phyloP scores from a whole-genome alignment of 1,140 invertebrate species.

The Aphaenogaster floridana region DNA sequence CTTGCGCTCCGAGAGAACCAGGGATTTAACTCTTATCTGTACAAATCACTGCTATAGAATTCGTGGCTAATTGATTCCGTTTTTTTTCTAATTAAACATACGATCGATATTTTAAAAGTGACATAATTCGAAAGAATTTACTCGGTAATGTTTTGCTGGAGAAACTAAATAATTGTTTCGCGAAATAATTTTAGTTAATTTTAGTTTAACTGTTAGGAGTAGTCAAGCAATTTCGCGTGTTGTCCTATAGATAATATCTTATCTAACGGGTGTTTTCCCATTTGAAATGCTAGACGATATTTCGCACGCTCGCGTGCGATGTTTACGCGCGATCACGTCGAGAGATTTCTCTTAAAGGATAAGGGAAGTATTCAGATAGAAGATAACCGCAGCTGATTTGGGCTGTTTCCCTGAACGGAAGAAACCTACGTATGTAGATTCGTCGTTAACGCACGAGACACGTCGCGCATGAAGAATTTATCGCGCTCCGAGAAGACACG shows the following conservation, averaged over 20 bases:
- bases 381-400: conserved; percentile 67
- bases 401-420: conserved; percentile 65
- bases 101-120: not conserved
- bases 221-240: not conserved
- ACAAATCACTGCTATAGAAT: not conserved
- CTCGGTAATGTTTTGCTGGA: not conserved
- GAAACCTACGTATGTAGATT: conserved; percentile 59
- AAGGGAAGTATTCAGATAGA: conserved; percentile 28
- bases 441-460: conserved; percentile 57
- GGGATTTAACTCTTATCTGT: conserved; percentile 26
- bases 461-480: conserved; percentile 70
- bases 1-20: not conserved
- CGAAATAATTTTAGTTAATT: not conserved
- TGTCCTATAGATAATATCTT: conserved; percentile 8
- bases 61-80: not conserved
- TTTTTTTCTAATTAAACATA: not conserved
- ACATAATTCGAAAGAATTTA: not conserved
- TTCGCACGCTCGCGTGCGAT: conserved; percentile 32
- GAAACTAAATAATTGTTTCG: not conserved
- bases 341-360: conserved; percentile 37
- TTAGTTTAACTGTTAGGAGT: not conserved
- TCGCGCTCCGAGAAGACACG: conserved; percentile 5
- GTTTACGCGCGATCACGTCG: conserved; percentile 14
- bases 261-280: conserved; percentile 24
- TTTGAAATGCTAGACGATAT: conserved; percentile 34